These are phyloP conservation scores for Gasteruption jaculator DNA, from an alignment of 2,888 invertebrate genomes.

Conservation along the genomic window DNA sequence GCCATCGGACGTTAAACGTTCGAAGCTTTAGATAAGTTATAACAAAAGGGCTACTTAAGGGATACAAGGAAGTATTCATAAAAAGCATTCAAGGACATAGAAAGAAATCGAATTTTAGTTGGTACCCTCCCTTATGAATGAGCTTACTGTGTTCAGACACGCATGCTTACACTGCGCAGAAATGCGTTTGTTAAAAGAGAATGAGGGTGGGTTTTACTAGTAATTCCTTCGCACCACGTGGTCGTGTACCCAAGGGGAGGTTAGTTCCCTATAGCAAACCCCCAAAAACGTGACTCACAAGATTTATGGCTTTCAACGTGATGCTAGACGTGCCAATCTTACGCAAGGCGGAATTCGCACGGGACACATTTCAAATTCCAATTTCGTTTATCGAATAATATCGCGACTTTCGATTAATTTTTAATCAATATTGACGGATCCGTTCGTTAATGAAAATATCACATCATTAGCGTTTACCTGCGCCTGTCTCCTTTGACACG, in stretches of 20 bases:
- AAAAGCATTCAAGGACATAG: too few relatives aligned
- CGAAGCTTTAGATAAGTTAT: too few relatives aligned
- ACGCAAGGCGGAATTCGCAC: conserved; percentile 11
- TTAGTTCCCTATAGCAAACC: conserved; percentile 27
- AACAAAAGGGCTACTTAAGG: too few relatives aligned
- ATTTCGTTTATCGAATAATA: too few relatives aligned
- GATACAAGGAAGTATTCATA: too few relatives aligned
- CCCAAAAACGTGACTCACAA: conserved; percentile 43
- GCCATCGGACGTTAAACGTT: conserved; percentile 28
- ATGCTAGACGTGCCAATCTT: conserved; percentile 34
- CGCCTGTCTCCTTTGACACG: conserved; percentile 43
- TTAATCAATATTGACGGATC: conserved; percentile 4
- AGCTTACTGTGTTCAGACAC: conserved; percentile 23
- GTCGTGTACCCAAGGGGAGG: conserved; percentile 34
- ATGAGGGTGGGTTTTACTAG: conserved; percentile 27
- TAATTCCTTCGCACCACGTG: conserved; percentile 47
- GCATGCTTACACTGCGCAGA: conserved; percentile 28
- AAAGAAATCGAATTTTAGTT: too few relatives aligned
- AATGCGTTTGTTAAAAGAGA: conserved; percentile 21
- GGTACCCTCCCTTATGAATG: conserved; percentile 35
- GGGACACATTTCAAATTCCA: too few relatives aligned
- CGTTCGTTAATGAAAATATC: not conserved
- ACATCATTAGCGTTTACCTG: conserved; percentile 32
- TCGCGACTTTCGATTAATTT: too few relatives aligned
- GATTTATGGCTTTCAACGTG: conserved; percentile 41